Evolutionary conservation across 2,888 invertebrate species (phyloP).

Genomic region (Ceraclea dissimilis): DNA sequence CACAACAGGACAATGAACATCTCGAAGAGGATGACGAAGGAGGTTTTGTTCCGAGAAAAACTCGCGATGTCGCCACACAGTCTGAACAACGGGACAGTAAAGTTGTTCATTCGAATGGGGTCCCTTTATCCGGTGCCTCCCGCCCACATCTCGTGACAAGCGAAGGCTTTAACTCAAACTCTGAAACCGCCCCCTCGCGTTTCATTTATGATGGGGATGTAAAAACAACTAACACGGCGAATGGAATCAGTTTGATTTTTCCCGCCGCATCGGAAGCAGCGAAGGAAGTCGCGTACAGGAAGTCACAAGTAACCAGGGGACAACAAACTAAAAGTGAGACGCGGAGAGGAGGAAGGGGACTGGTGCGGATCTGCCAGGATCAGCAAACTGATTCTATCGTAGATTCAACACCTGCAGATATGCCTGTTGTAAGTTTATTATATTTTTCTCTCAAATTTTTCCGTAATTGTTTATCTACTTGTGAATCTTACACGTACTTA

Average conservation of each 20-base stretch:
- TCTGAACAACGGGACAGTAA: background rate
- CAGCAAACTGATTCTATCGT: background rate
- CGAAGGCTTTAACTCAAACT: background rate
- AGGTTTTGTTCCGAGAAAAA: constrained; percentile 8
- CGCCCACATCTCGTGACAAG: constrained; percentile 14
- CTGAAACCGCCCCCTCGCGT: constrained; percentile 10
- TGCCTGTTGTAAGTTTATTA: constrained; percentile 14
- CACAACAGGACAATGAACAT: background rate
- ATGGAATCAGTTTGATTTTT: constrained; percentile 24
- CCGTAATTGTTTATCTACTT: too few relatives aligned
- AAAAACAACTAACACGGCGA: constrained; percentile 9
- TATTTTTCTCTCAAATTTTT: too few relatives aligned
- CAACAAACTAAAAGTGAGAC: background rate
- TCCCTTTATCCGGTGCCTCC: constrained; percentile 2
- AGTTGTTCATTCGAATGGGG: background rate
- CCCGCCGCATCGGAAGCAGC: constrained; percentile 20
- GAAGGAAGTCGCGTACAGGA: constrained; percentile 8
- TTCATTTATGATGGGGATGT: constrained; percentile 10
- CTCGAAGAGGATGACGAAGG: constrained; percentile 11
- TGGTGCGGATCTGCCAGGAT: constrained; percentile 3
- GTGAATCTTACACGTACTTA: too few relatives aligned
- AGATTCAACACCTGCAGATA: constrained; percentile 1
- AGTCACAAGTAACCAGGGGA: background rate
- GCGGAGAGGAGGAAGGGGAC: background rate
- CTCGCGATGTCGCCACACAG: constrained; percentile 10